Evolutionary conservation across 2,888 invertebrate species (phyloP).

Genomic region (Xestia c-nigrum): DNA sequence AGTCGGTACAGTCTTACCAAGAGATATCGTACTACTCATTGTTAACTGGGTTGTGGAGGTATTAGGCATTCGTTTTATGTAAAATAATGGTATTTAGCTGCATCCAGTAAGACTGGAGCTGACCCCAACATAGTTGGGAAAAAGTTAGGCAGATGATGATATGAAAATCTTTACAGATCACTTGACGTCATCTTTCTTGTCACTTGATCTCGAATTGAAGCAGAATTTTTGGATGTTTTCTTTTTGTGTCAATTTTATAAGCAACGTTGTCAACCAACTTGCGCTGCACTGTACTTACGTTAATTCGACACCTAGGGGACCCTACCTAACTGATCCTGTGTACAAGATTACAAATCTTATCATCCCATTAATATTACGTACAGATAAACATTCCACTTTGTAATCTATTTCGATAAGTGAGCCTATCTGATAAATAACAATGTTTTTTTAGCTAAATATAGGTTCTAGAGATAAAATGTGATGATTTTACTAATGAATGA

Average conservation of each 20-base stretch:
- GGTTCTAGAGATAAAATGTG: neutral
- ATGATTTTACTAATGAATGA: neutral
- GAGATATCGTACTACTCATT: no score
- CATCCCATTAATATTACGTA: neutral
- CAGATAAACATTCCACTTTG: neutral
- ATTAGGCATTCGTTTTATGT: no score
- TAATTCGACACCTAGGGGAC: constrained; percentile 1
- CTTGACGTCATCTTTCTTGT: neutral
- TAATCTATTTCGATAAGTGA: constrained; percentile 1
- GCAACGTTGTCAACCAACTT: neutral
- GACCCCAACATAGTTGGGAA: no score
- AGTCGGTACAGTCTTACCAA: no score
- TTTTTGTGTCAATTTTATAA: no score
- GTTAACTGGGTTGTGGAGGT: no score
- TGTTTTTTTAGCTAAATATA: neutral
- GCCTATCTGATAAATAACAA: neutral
- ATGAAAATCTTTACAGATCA: neutral
- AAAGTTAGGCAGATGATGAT: no score
- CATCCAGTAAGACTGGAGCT: no score
- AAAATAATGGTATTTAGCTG: no score
- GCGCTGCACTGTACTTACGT: constrained; percentile 2
- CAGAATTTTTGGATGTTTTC: neutral
- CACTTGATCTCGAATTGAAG: neutral
- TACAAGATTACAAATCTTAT: constrained; percentile 30
- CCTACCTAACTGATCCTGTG: neutral